A percentile compares a stretch with the other conserved stretches of the same genome.
These are phyloP conservation scores for Siphamia tubifer DNA, from an alignment of 2,113 vertebrate genomes.

Conservation along the genomic window DNA sequence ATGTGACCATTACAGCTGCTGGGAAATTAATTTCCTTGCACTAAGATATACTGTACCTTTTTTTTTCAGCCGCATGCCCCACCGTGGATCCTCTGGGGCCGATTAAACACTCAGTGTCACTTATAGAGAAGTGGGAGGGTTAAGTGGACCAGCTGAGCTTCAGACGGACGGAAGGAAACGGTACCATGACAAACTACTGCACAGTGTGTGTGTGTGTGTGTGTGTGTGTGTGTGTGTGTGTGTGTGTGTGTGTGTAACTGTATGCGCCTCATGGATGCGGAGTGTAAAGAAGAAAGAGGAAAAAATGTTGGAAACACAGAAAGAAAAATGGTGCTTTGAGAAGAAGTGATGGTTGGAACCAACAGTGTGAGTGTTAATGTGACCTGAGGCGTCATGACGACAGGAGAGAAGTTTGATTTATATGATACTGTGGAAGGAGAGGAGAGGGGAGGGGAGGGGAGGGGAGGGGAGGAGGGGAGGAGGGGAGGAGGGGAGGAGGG, in stretches of 20 bases:
- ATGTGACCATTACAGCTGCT: not conserved
- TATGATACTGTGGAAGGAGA: conserved; percentile 4
- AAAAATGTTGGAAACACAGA: too few species aligned
- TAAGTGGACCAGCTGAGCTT: conserved; percentile 52
- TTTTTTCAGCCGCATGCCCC: not conserved
- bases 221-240: not conserved
- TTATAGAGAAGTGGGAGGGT: conserved; percentile 51
- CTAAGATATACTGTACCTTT: conserved; percentile 19
- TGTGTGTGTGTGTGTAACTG: not conserved
- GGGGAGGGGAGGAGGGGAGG: not conserved
- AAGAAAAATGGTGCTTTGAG: conserved; percentile 15
- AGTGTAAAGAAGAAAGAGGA: too few species aligned
- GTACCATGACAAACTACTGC: conserved; percentile 57
- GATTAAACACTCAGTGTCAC: conserved; percentile 70
- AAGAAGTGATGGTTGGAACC: conserved; percentile 18
- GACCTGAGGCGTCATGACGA: conserved; percentile 50
- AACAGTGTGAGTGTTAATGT: conserved; percentile 22
- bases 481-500: not conserved
- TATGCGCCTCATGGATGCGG: too few species aligned
- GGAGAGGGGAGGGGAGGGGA: not conserved
- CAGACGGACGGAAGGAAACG: conserved; percentile 47
- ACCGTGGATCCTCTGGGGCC: conserved; percentile 30
- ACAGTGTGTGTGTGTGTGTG: conserved; percentile 12
- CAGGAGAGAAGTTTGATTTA: conserved; percentile 56
- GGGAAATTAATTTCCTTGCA: conserved; percentile 44